Evolutionary conservation across 2,797 vertebrate species (phyloP).

Genomic region (Anabacerthia variegaticeps): DNA sequence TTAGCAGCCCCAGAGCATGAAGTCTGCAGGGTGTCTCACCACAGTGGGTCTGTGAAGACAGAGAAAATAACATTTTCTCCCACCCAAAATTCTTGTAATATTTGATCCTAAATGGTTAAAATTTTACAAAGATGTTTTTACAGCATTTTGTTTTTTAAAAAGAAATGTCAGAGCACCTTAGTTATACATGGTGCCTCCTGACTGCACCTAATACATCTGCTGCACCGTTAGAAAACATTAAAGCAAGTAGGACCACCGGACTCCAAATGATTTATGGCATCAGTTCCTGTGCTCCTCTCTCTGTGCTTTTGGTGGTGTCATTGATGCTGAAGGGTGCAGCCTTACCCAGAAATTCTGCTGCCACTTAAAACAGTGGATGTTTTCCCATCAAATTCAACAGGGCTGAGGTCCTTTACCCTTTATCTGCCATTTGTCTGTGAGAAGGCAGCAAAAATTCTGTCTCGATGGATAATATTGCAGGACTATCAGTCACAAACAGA

Average conservation of each 20-base stretch:
- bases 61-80: neutral
- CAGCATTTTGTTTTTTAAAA: neutral
- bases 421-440: conserved; percentile 4
- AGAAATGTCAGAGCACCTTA: neutral
- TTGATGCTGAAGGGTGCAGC: neutral
- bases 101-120: neutral
- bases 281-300: neutral
- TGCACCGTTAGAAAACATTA: neutral
- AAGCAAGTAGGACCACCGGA: neutral
- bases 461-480: neutral
- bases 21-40: neutral
- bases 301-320: neutral
- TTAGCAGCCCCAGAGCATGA: neutral
- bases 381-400: conserved; percentile 3
- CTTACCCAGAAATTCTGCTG: neutral
- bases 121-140: neutral
- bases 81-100: neutral
- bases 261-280: neutral
- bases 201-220: neutral
- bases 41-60: neutral
- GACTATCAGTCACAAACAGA: conserved; percentile 33
- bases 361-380: neutral
- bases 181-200: neutral
- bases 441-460: neutral
- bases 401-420: conserved; percentile 2